These are phyloP conservation scores for Tenthredo mesomela DNA, from an alignment of 2,888 invertebrate genomes.

Conservation along the genomic window DNA sequence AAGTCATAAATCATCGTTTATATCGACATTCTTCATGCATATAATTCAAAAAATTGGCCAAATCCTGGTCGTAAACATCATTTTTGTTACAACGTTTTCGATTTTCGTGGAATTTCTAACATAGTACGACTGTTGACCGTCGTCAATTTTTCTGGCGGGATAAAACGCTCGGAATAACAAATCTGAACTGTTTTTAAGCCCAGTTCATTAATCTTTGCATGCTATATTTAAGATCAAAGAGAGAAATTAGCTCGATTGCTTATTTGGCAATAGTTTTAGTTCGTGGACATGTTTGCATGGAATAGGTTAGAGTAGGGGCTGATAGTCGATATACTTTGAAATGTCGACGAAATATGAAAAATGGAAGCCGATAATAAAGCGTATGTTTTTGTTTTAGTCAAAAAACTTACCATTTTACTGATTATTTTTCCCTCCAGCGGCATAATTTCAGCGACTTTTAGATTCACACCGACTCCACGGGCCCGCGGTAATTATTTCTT, in stretches of 20 bases:
- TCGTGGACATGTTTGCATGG: neutral
- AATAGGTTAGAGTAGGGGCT: conserved; percentile 1
- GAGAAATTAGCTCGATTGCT: neutral
- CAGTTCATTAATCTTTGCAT: no score
- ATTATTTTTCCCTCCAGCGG: conserved; percentile 40
- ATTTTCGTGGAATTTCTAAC: neutral
- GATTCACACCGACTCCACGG: conserved; percentile 48
- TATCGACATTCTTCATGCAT: neutral
- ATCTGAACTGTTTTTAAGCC: neutral
- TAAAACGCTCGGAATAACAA: neutral
- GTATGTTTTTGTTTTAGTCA: conserved; percentile 30
- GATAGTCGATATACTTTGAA: neutral
- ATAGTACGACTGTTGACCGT: neutral
- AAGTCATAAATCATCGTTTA: no score
- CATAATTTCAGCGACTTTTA: conserved; percentile 40
- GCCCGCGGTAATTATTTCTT: conserved; percentile 45
- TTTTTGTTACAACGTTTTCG: no score
- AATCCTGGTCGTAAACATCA: neutral
- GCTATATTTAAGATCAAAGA: neutral
- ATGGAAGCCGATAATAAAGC: conserved; percentile 31
- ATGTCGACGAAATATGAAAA: conserved; percentile 18
- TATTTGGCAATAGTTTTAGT: neutral
- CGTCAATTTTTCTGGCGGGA: neutral
- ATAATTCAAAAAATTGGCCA: neutral
- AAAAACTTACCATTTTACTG: conserved; percentile 46